These are phyloP conservation scores for Patiria pectinifera DNA, from an alignment of 53 echinoderm and acorn worm genomes.

Conservation along the genomic window DNA sequence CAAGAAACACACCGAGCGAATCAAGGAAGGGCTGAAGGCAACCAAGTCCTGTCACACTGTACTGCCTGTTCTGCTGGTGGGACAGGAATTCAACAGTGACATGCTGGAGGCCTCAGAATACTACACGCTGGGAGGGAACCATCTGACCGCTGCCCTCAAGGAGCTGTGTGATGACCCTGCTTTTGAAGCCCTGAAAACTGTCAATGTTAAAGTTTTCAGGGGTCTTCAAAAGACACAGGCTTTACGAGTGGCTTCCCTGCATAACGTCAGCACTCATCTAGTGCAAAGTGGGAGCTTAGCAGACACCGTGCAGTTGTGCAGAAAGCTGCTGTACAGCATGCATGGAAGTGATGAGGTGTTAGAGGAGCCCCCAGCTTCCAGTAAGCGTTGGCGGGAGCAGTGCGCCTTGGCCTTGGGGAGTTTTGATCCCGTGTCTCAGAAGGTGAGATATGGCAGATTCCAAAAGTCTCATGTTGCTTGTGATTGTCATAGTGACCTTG, in stretches of 20 bases:
- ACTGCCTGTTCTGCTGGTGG: slow-evolving; percentile 9
- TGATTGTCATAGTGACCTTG: no score
- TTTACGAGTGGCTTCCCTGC: background rate
- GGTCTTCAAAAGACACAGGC: background rate
- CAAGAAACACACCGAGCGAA: background rate
- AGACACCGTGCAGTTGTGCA: background rate
- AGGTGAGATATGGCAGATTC: no score
- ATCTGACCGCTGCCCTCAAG: background rate
- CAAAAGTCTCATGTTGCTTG: no score
- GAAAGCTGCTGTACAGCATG: background rate
- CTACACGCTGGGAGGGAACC: slow-evolving; percentile 18
- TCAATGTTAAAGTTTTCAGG: background rate
- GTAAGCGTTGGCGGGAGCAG: no score
- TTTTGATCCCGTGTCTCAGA: no score
- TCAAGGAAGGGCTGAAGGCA: slow-evolving; percentile 12
- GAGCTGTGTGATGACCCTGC: background rate
- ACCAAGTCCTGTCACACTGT: background rate
- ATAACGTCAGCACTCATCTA: background rate
- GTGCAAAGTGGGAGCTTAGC: background rate
- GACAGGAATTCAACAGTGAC: background rate
- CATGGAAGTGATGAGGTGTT: background rate
- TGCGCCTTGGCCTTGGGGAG: no score
- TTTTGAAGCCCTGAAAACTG: background rate
- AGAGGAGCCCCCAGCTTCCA: no score
- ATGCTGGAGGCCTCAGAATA: background rate